phyloP scores from a whole-genome alignment of 2,888 invertebrate genomes.

The Myathropa florea region DNA sequence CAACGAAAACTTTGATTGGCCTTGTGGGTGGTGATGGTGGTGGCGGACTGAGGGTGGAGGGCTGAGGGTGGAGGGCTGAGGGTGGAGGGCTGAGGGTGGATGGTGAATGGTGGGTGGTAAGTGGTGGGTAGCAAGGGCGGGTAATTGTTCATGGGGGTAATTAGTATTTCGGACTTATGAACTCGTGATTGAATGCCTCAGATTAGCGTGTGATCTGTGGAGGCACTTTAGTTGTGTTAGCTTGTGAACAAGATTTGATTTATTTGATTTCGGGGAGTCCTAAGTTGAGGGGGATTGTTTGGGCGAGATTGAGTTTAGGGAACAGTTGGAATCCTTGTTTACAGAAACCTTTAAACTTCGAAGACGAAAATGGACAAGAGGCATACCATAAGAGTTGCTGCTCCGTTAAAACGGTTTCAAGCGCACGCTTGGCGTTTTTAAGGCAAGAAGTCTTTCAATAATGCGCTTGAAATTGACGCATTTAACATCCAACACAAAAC shows the following conservation, averaged over 20 bases:
- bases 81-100: neutral
- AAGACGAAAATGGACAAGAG: too few relatives aligned
- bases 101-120: neutral
- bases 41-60: neutral
- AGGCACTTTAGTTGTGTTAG: neutral
- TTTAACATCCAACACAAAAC: too few relatives aligned
- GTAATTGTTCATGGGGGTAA: slow-evolving; percentile 48
- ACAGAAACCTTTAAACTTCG: too few relatives aligned
- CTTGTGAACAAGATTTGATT: neutral
- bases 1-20: slow-evolving; percentile 29
- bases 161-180: slow-evolving; percentile 42
- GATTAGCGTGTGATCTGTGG: neutral
- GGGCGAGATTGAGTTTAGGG: too few relatives aligned
- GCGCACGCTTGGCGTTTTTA: too few relatives aligned
- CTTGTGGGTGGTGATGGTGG: slow-evolving; percentile 11
- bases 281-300: too few relatives aligned
- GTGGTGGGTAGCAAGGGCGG: neutral
- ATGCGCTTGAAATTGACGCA: too few relatives aligned
- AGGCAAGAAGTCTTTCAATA: too few relatives aligned
- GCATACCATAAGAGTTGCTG: too few relatives aligned
- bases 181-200: slow-evolving; percentile 27
- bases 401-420: too few relatives aligned
- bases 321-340: too few relatives aligned
- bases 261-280: neutral
- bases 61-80: neutral